Conservation (phyloP, 2,797 vertebrate species). For the Microhierax caerulescens region DNA sequence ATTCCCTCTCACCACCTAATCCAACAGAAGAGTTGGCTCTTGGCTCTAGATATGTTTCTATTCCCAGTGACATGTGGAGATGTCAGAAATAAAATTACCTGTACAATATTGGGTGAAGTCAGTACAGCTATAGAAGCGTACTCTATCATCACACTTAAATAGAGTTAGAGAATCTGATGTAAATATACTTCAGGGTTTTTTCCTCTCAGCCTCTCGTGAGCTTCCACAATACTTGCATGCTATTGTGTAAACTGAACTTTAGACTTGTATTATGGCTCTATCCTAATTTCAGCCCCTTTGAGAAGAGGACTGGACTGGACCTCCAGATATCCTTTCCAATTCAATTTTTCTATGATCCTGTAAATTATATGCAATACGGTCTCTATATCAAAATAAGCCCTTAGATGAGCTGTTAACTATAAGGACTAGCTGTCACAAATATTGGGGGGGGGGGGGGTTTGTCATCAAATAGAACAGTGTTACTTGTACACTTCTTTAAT, state of each 20-base stretch:
- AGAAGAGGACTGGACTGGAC: neutral
- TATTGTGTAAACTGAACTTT: neutral
- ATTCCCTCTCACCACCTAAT: neutral
- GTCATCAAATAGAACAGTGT: neutral
- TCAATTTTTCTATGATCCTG: neutral
- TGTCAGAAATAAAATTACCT: conserved; percentile 18
- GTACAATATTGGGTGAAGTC: neutral
- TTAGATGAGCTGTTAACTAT: neutral
- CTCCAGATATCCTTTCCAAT: neutral
- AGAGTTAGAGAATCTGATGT: neutral
- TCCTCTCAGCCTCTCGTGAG: neutral
- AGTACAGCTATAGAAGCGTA: neutral
- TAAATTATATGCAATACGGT: neutral
- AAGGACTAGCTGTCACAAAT: neutral
- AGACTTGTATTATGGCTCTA: neutral
- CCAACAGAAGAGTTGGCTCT: neutral
- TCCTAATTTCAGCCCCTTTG: neutral
- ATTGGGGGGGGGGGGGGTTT: too few relatives aligned
- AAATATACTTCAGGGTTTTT: neutral
- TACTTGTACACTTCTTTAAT: neutral
- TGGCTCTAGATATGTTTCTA: neutral
- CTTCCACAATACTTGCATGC: neutral
- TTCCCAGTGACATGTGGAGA: neutral
- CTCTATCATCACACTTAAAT: neutral
- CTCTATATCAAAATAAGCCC: neutral